Evolutionary conservation across 2,797 vertebrate genomes (phyloP).

Genomic region (Ctenosaura bakeri): DNA sequence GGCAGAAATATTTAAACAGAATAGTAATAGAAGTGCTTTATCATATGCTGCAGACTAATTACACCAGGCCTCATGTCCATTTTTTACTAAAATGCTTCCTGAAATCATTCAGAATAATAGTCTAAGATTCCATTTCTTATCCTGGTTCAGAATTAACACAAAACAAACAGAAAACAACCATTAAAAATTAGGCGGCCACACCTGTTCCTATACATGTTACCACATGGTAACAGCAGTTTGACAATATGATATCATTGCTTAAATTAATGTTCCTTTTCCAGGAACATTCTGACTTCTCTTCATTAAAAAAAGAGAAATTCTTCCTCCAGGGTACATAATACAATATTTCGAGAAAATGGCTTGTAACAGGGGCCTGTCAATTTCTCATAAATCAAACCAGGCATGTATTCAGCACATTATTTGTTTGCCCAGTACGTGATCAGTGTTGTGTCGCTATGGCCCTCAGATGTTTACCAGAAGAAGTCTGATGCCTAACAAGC

Average conservation of each 20-base stretch:
- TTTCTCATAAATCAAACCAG: slow-evolving; percentile 12
- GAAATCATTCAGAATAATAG: slow-evolving; percentile 14
- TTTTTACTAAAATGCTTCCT: slow-evolving; percentile 21
- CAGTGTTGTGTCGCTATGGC: not conserved
- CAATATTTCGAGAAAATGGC: slow-evolving; percentile 34
- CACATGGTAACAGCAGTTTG: not conserved
- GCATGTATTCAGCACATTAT: not conserved
- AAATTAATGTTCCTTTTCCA: slow-evolving; percentile 28
- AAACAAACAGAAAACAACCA: slow-evolving; percentile 9
- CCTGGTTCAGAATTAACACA: not conserved
- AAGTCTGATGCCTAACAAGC: not conserved
- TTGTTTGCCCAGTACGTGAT: not conserved
- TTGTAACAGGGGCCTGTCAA: slow-evolving; percentile 9
- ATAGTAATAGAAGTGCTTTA: slow-evolving; percentile 21
- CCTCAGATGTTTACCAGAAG: slow-evolving; percentile 5
- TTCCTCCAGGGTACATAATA: slow-evolving; percentile 15
- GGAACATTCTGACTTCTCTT: not conserved
- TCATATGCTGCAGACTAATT: slow-evolving; percentile 13
- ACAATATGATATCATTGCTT: slow-evolving; percentile 34
- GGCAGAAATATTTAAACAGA: slow-evolving; percentile 21
- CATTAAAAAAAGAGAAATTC: not conserved
- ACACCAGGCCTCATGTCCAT: not conserved
- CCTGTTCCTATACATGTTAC: slow-evolving; percentile 11
- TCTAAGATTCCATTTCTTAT: slow-evolving; percentile 8
- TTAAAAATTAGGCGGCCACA: slow-evolving; percentile 6